Conservation (phyloP, 2,888 invertebrate species). For the Heliconius erato region DNA sequence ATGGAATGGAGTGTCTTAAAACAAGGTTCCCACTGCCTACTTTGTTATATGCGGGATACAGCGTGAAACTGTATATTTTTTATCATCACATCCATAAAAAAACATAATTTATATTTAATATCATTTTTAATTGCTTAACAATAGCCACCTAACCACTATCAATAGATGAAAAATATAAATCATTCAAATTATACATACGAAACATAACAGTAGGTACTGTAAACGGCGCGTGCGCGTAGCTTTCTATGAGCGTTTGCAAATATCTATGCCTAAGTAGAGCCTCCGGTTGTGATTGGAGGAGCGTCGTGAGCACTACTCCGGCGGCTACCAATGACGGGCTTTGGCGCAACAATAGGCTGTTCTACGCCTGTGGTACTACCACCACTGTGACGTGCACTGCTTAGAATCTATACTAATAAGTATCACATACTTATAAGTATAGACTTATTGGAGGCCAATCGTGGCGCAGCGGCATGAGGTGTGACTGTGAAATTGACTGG, state of each 20-base stretch:
- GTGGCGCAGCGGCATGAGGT: no score
- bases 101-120: not conserved
- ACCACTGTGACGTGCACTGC: conserved; percentile 23
- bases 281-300: conserved; percentile 76
- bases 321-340: conserved; percentile 64
- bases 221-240: conserved; percentile 39
- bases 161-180: not conserved
- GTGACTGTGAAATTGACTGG: no score
- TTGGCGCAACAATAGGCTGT: conserved; percentile 72
- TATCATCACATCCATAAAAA: not conserved
- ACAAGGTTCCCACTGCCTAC: no score
- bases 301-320: conserved; percentile 51
- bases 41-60: no score
- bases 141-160: not conserved
- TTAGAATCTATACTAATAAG: conserved; percentile 41
- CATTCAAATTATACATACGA: not conserved
- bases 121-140: not conserved
- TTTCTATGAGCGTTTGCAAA: conserved; percentile 57
- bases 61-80: no score
- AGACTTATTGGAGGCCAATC: no score
- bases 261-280: conserved; percentile 64
- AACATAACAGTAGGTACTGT: conserved; percentile 4
- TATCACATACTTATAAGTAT: not conserved
- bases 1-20: no score
- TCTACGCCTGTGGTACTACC: conserved; percentile 61